phyloP scores from a whole-genome alignment of 1,140 invertebrate genomes.

The Drosophila albomicans region DNA sequence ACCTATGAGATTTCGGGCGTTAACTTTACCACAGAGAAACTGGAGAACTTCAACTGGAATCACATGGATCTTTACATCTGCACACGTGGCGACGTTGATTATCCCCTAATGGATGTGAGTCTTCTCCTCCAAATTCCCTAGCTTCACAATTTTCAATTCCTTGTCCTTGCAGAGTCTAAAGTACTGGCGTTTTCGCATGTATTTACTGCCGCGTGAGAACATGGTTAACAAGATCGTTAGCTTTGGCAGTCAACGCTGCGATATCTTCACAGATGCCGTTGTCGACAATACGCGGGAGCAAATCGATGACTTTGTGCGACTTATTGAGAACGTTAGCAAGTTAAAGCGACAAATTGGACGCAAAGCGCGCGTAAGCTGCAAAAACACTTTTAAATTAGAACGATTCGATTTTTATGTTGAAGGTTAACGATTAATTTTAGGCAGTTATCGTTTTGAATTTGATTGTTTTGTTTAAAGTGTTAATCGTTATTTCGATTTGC shows the following conservation, averaged over 20 bases:
- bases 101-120: slow-evolving; percentile 92
- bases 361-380: slow-evolving; percentile 76
- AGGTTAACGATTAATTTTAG: no score
- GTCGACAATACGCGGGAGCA: slow-evolving; percentile 88
- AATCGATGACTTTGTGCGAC: slow-evolving; percentile 92
- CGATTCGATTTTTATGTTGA: slow-evolving; percentile 13
- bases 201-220: slow-evolving; percentile 92
- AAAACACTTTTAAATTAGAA: slow-evolving; percentile 10
- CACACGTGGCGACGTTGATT: slow-evolving; percentile 95
- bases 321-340: slow-evolving; percentile 96
- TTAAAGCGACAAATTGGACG: slow-evolving; percentile 89
- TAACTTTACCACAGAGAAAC: slow-evolving; percentile 96
- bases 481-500: slow-evolving; percentile 39
- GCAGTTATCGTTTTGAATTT: background rate
- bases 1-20: slow-evolving; percentile 98
- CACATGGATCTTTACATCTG: slow-evolving; percentile 98
- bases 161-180: slow-evolving; percentile 89
- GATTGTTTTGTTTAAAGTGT: slow-evolving; percentile 23
- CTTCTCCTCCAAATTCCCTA: background rate
- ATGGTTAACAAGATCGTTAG: slow-evolving; percentile 90
- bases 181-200: slow-evolving; percentile 97
- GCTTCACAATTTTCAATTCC: background rate
- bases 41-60: slow-evolving; percentile 99
- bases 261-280: slow-evolving; percentile 90
- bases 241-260: slow-evolving; percentile 89